Percentiles rank a stretch among this genome's conserved stretches.
These are phyloP conservation scores for Colinus virginianus DNA, from an alignment of 2,113 vertebrate species.

Conservation along the genomic window DNA sequence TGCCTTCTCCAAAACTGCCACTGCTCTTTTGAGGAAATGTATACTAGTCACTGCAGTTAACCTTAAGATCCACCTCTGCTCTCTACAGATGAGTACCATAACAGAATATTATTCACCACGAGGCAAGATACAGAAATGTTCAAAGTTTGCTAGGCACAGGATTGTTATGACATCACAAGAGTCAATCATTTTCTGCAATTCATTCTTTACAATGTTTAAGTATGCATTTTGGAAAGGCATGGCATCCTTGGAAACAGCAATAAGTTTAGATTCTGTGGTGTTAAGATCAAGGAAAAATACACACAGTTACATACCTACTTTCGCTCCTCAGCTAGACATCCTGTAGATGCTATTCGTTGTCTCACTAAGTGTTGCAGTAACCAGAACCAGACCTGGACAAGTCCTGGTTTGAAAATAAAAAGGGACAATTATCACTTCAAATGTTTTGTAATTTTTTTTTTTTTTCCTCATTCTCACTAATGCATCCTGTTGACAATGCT, in stretches of 20 bases:
- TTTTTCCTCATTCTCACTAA: background rate
- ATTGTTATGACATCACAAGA: background rate
- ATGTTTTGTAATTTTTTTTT: background rate
- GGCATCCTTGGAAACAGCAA: background rate
- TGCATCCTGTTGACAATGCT: background rate
- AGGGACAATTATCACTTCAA: background rate
- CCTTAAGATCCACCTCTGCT: background rate
- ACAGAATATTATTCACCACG: background rate
- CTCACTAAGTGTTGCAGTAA: background rate
- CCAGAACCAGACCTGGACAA: background rate
- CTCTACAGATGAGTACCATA: background rate
- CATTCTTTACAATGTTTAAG: background rate
- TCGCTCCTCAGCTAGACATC: background rate
- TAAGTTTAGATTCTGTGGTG: background rate
- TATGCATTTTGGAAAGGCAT: background rate
- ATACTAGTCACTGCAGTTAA: background rate
- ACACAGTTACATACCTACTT: background rate
- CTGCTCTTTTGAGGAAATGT: background rate
- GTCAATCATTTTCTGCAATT: background rate
- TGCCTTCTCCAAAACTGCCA: background rate
- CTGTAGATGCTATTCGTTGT: background rate
- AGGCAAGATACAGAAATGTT: background rate
- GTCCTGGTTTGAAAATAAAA: background rate
- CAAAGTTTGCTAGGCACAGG: background rate
- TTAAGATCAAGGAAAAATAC: background rate